Evolutionary conservation across 2,113 vertebrate genomes (phyloP).

Genomic region (Atrichornis clamosus): DNA sequence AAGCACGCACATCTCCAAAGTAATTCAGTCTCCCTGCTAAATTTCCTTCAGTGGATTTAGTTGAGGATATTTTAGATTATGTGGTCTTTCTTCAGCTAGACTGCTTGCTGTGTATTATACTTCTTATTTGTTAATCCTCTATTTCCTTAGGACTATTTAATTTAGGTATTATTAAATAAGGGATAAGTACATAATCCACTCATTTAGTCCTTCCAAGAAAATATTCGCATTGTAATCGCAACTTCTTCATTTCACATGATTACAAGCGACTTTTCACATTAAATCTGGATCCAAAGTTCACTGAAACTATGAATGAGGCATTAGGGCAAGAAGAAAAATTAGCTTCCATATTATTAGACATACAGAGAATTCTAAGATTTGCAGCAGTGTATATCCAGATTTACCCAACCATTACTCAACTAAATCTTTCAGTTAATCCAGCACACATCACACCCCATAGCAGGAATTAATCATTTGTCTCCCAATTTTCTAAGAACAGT

Average conservation of each 20-base stretch:
- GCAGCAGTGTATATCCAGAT: neutral
- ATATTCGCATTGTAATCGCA: slow-evolving; percentile 8
- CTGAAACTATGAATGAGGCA: neutral
- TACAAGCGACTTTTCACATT: neutral
- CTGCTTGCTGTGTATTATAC: slow-evolving; percentile 39
- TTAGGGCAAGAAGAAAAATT: slow-evolving; percentile 13
- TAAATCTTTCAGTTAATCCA: neutral
- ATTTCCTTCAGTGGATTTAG: slow-evolving; percentile 48
- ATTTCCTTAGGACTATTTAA: slow-evolving; percentile 44
- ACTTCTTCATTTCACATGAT: slow-evolving; percentile 21
- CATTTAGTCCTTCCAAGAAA: slow-evolving; percentile 44
- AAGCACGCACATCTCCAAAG: neutral
- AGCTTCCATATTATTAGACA: neutral
- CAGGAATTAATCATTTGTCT: neutral
- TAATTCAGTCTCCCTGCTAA: slow-evolving; percentile 23
- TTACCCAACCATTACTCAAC: neutral
- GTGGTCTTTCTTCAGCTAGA: slow-evolving; percentile 50
- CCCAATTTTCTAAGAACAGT: neutral
- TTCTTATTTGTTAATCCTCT: slow-evolving; percentile 61
- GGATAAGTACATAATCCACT: slow-evolving; percentile 61
- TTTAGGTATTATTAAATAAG: slow-evolving; percentile 50
- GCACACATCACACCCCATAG: neutral
- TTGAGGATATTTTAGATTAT: slow-evolving; percentile 52
- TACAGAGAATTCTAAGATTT: neutral
- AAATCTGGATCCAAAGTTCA: slow-evolving; percentile 9